A percentile compares a stretch with the other conserved stretches of the same genome.
phyloP scores from a whole-genome alignment of 2,797 vertebrate genomes.

The Luscinia megarhynchos region DNA sequence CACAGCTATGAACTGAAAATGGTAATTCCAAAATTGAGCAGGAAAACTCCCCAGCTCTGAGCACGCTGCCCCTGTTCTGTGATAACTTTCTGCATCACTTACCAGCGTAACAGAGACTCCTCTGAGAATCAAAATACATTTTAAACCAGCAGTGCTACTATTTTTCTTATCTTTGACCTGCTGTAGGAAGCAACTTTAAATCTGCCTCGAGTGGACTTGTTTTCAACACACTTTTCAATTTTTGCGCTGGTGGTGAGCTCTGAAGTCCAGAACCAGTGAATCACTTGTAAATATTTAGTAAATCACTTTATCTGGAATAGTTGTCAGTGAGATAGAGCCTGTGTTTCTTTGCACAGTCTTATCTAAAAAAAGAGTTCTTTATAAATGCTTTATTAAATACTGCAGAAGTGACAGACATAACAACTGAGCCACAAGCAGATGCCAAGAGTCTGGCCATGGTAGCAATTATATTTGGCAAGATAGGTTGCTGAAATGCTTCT shows the following conservation, averaged over 20 bases:
- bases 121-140: slow-evolving; percentile 19
- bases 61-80: not conserved
- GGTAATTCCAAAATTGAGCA: not conserved
- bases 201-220: not conserved
- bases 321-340: not conserved
- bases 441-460: not conserved
- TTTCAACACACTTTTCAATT: slow-evolving; percentile 30
- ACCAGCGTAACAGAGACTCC: not conserved
- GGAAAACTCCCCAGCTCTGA: not conserved
- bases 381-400: not conserved
- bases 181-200: not conserved
- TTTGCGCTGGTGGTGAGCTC: not conserved
- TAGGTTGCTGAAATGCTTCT: not conserved
- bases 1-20: not conserved
- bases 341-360: not conserved
- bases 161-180: slow-evolving; percentile 49
- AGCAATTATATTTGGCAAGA: not conserved
- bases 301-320: not conserved
- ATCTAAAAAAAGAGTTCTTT: not conserved
- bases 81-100: not conserved
- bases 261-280: not conserved
- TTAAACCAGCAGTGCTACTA: not conserved
- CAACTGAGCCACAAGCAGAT: not conserved
- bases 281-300: not conserved
- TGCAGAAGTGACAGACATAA: not conserved